Percentiles rank a stretch among this genome's conserved stretches.
These are phyloP conservation scores for Loris lydekkerianus DNA, from an alignment of 2,797 vertebrate genomes.

Conservation along the genomic window DNA sequence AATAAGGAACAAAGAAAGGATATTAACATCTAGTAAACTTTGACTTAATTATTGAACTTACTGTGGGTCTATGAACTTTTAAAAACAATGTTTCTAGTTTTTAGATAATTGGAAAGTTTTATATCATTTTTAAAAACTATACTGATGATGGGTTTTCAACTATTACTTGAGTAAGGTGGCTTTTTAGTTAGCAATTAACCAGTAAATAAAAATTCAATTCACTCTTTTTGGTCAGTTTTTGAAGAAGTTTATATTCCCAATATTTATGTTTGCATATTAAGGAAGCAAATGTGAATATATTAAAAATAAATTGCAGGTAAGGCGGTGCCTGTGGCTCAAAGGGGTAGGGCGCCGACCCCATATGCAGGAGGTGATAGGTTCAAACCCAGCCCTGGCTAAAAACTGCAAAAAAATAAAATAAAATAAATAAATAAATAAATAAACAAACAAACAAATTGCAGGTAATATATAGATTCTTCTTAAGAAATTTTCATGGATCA, in stretches of 20 bases:
- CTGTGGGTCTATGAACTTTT: conserved; percentile 44
- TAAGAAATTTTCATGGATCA: neutral
- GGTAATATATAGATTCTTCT: neutral
- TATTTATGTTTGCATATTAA: neutral
- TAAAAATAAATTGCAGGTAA: conserved; percentile 1
- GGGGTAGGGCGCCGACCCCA: no score
- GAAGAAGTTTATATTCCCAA: neutral
- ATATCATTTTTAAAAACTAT: conserved; percentile 25
- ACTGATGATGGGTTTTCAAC: neutral
- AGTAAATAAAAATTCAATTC: neutral
- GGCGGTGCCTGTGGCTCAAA: no score
- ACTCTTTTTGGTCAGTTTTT: neutral
- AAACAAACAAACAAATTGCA: neutral
- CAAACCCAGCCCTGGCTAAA: no score
- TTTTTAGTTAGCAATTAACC: conserved; percentile 6
- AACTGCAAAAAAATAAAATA: neutral
- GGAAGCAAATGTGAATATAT: neutral
- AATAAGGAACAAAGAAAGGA: neutral
- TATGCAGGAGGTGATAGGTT: no score
- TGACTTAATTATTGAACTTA: conserved; percentile 7
- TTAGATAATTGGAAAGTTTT: conserved; percentile 48
- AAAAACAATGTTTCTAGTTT: neutral
- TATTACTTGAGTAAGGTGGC: neutral
- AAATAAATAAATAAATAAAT: neutral
- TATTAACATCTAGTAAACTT: neutral